Conservation (phyloP, 2,888 invertebrate species). For the Mystacides longicornis region DNA sequence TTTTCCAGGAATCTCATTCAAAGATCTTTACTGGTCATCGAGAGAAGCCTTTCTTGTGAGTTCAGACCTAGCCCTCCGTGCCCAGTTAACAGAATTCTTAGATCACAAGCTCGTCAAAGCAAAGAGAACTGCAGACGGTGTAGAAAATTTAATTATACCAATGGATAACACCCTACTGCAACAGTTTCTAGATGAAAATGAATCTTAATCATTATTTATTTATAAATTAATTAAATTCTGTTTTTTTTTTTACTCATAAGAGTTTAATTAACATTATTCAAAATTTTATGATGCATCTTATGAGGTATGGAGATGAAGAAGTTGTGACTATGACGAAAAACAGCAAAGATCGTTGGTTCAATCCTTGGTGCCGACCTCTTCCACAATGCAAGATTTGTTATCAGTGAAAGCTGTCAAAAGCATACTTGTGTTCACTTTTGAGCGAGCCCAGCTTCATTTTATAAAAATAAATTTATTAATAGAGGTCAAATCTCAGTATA, state of each 20-base stretch:
- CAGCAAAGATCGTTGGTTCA: too few relatives aligned
- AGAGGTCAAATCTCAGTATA: too few relatives aligned
- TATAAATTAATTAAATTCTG: background rate
- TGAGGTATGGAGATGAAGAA: too few relatives aligned
- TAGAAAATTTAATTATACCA: constrained; percentile 75
- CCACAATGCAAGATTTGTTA: too few relatives aligned
- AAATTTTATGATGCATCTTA: too few relatives aligned
- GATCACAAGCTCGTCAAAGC: constrained; percentile 88
- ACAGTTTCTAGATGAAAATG: constrained; percentile 66
- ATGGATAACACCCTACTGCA: constrained; percentile 64
- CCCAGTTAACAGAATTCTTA: constrained; percentile 89
- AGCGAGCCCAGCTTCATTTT: too few relatives aligned
- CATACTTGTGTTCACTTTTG: too few relatives aligned
- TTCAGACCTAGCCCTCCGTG: constrained; percentile 82
- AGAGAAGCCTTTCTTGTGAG: constrained; percentile 88
- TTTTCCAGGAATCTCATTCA: constrained; percentile 72
- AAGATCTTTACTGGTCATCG: constrained; percentile 76
- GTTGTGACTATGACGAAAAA: too few relatives aligned
- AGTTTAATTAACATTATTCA: too few relatives aligned
- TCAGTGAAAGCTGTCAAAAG: too few relatives aligned
- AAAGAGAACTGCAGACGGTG: constrained; percentile 72
- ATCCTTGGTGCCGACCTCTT: too few relatives aligned
- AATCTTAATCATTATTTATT: constrained; percentile 18
- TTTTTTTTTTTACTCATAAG: background rate
- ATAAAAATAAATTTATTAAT: too few relatives aligned